Evolutionary conservation across 2,797 vertebrate genomes (phyloP), one percentile per base, ranked within the genome.

Genomic region (Crenichthys baileyi): DNA sequence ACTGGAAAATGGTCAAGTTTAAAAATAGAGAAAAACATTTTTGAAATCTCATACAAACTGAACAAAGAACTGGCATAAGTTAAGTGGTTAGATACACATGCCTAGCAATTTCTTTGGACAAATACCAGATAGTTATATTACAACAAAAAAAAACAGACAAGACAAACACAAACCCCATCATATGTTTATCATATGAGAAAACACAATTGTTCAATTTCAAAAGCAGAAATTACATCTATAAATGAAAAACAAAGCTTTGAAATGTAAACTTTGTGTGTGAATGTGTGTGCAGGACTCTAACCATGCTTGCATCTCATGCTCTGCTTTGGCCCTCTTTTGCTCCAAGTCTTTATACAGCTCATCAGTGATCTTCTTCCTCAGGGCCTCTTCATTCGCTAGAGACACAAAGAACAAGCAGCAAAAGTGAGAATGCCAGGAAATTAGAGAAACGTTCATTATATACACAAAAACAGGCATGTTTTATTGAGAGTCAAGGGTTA

Each of bases 281-380:
- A 44, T 51, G 84, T 71, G 0, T 85, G 79, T 79, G 65, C 11
- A 5, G 50, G 74, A 24, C 11, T 83, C 90, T 94, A 87, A 99
- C 98, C 97, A 97, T 78, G 96, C 96, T 67, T 96, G 95, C 80
- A 96, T 94, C 79, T 98, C 97, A 18, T 95, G 91, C 55, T 97
- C 96, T 72, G 96, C 96, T 87, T 94, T 96, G 87, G 94, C 96
- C 87, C 96, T 93, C 81, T 99, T 96, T 83, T 97, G 84, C 5
- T 96, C 96, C 94, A 98, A 84, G 82, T 95, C 94, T 91, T 97
- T 94, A 2, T 96, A 94, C 93, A 98, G 88, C 83, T 99, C 97
- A 84, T 98, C 96, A 5, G 96, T 94, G 86, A 98, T 98, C 95
- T 96, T 97, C 94, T 93, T 97, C 93, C 96, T 97, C 79, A 99